Base-by-base conservation (phyloP, 2,113 vertebrate genomes). In the Stomatorhinus ivindoensis region DNA sequence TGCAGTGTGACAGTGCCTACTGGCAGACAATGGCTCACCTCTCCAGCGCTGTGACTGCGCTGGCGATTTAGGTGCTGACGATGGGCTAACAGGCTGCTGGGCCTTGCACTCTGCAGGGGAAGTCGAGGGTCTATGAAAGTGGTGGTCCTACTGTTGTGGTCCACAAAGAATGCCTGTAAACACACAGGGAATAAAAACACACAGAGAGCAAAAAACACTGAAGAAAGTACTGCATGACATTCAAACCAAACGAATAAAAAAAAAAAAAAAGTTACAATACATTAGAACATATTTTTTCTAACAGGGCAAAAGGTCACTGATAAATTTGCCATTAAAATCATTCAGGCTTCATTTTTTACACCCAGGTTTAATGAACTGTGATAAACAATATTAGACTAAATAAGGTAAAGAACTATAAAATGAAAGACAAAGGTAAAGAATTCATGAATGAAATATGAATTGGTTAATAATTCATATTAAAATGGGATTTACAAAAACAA, bases 81-180 rank as follows among this genome's bases (percentile, higher is more conserved):
- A 39, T 99, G 98, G 9, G 97, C 98, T 93, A 99, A 91, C 0
- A 97, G 96, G 0, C 97, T 97, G 0, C 97, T 97, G 93, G 98
- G 98, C 86, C 98, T 93, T 9, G 97, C 97, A 88, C 97, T 99
- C 95, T 99, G 98, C 86, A 99, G 91, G 3, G 98, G 98, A 47
- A 99, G 97, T 91, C 98, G 97, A 0, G 98, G 98, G 91, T 99
- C 98, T 2, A 99, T 99, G 95, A 99, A 99, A 0, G 98, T 98
- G 42, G 98, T 99, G 39, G 98, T 97, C 50, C 98, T 96, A 90
- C 98, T 98, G 92, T 99, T 99, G 95, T 99, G 98, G 94, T 99
- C 98, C 8, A 99, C 98, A 82, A 99, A 99, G 93, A 99, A 99
- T 2, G 98, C 96, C 98, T 99, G 93, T 88, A 90, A 83, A 88